Percentiles rank a stretch among this genome's conserved stretches.
Conservation (phyloP, 1,140 invertebrate genomes). For the Solenopsis fugax region DNA sequence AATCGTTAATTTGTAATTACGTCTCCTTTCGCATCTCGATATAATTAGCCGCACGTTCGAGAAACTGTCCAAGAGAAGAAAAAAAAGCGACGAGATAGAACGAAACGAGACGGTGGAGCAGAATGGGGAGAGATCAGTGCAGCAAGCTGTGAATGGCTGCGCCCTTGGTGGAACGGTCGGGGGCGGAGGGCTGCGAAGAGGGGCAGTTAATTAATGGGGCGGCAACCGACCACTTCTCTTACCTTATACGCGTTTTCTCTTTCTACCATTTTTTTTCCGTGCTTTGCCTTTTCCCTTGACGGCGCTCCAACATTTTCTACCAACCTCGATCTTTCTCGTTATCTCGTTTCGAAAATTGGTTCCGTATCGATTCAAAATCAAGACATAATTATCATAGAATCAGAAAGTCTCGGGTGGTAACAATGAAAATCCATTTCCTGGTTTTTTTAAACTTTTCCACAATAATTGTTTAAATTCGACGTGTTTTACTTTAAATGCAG, state of each 20-base stretch:
- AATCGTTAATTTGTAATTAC: slow-evolving; percentile 69
- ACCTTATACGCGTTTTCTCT: slow-evolving; percentile 65
- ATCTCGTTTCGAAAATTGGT: not conserved
- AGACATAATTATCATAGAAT: not conserved
- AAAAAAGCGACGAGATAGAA: slow-evolving; percentile 47
- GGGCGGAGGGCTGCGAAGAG: slow-evolving; percentile 74
- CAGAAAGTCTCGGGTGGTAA: not conserved
- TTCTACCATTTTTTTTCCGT: slow-evolving; percentile 44
- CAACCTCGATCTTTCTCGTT: slow-evolving; percentile 45
- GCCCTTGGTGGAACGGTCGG: slow-evolving; percentile 79
- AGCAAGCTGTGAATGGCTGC: slow-evolving; percentile 83
- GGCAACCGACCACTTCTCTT: slow-evolving; percentile 80
- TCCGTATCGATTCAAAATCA: not conserved
- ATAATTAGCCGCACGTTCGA: slow-evolving; percentile 73
- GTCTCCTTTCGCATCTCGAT: slow-evolving; percentile 59
- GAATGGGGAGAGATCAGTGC: slow-evolving; percentile 67
- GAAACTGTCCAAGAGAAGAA: slow-evolving; percentile 34
- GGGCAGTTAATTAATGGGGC: slow-evolving; percentile 85
- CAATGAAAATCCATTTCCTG: not conserved
- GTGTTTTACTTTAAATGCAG: not conserved
- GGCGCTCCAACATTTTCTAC: slow-evolving; percentile 42
- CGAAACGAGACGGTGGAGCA: slow-evolving; percentile 34
- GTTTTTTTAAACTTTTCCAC: slow-evolving; percentile 7
- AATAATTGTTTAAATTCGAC: not conserved
- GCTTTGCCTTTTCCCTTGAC: slow-evolving; percentile 42